phyloP scores from a whole-genome alignment of 2,113 vertebrate species.

The Pseudonaja textilis region DNA sequence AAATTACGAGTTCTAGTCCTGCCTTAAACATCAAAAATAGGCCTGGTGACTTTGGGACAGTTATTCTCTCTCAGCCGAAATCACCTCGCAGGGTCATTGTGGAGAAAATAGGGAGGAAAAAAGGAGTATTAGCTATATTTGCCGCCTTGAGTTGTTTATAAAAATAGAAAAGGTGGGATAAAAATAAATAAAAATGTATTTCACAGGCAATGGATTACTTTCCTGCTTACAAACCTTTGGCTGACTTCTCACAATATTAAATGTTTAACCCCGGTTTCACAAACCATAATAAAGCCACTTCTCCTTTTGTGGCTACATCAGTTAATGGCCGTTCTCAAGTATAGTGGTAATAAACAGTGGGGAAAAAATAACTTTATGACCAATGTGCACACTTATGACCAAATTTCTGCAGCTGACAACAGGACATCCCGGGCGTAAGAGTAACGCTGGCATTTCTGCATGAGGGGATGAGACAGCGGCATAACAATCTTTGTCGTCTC shows the following conservation, averaged over 20 bases:
- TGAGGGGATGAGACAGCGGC: neutral
- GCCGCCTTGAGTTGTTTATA: neutral
- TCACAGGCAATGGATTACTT: neutral
- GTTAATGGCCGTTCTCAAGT: neutral
- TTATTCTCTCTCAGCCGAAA: neutral
- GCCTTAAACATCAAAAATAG: neutral
- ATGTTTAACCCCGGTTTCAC: neutral
- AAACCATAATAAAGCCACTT: neutral
- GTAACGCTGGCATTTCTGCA: neutral
- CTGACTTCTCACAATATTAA: neutral
- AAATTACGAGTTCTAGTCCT: neutral
- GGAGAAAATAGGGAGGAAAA: neutral
- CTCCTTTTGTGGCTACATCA: neutral
- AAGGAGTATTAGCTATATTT: neutral
- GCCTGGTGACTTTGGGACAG: neutral
- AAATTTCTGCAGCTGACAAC: neutral
- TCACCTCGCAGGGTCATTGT: neutral
- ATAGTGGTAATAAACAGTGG: neutral
- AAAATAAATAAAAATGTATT: neutral
- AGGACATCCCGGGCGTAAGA: neutral
- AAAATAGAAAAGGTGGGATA: neutral
- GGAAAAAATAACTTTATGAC: neutral
- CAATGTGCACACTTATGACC: neutral
- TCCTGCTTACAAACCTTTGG: neutral
- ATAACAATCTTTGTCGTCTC: no score